Percentiles rank a stretch among this genome's conserved stretches.
phyloP scores from a whole-genome alignment of 2,888 invertebrate species.

The Standfussiana lucernea region DNA sequence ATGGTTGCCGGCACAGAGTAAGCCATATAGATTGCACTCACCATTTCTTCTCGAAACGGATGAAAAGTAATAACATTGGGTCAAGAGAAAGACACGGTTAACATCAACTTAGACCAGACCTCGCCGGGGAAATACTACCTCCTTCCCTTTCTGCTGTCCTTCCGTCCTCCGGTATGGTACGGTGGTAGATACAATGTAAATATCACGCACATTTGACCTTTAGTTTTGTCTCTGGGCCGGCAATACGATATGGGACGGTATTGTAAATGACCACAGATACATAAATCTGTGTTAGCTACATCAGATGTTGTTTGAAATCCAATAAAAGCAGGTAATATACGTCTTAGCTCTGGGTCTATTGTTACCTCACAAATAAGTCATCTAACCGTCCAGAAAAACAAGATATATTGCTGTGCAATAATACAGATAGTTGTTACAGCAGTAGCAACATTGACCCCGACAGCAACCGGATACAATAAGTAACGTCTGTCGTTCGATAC shows the following conservation, averaged over 20 bases:
- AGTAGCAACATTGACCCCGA: conserved; percentile 29
- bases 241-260: neutral
- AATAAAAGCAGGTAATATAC: neutral
- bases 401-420: conserved; percentile 14
- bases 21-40: neutral
- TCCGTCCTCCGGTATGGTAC: neutral
- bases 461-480: conserved; percentile 64
- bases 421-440: conserved; percentile 18
- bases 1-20: neutral
- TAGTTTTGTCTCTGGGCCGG: neutral
- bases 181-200: neutral
- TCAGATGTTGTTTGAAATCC: neutral
- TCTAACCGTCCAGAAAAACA: neutral
- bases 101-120: neutral
- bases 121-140: neutral
- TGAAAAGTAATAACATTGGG: neutral
- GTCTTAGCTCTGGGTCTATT: neutral
- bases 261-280: neutral
- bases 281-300: neutral
- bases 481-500: conserved; percentile 51
- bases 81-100: neutral
- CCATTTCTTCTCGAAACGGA: neutral
- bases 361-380: neutral
- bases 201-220: neutral
- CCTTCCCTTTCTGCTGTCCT: neutral